Percentiles rank a stretch among this genome's conserved stretches.
Conservation (phyloP, 2,797 vertebrate genomes). For the Pampus argenteus region DNA sequence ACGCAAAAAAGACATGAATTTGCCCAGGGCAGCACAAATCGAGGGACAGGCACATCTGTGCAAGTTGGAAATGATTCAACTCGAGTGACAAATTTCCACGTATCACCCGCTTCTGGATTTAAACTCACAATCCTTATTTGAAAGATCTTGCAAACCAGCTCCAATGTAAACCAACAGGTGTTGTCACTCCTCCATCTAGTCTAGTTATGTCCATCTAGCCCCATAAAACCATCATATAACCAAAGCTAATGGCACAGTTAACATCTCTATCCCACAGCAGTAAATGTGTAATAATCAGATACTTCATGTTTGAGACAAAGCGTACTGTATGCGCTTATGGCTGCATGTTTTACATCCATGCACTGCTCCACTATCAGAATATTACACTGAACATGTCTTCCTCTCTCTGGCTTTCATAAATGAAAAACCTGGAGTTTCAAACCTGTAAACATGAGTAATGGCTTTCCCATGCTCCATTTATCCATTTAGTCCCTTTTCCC, state of each 20-base stretch:
- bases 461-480: conserved; percentile 39
- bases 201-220: background rate
- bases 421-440: conserved; percentile 37
- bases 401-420: conserved; percentile 23
- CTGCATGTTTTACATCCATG: conserved; percentile 16
- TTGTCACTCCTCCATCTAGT: too few species aligned
- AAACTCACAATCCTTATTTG: too few species aligned
- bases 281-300: conserved; percentile 36
- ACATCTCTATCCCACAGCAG: conserved; percentile 1
- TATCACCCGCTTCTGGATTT: background rate
- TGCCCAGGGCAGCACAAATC: too few species aligned
- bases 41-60: too few species aligned
- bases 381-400: conserved; percentile 20
- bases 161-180: too few species aligned
- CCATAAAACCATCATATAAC: conserved; percentile 31
- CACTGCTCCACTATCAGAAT: conserved; percentile 18
- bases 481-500: conserved; percentile 31
- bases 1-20: too few species aligned
- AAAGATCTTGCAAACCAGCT: too few species aligned
- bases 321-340: background rate
- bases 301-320: conserved; percentile 18
- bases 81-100: background rate
- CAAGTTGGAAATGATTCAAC: background rate
- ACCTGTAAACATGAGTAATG: conserved; percentile 60
- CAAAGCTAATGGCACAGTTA: conserved; percentile 17